Conservation (phyloP, 2,797 vertebrate species). For the Helicolenus hilgendorfi region DNA sequence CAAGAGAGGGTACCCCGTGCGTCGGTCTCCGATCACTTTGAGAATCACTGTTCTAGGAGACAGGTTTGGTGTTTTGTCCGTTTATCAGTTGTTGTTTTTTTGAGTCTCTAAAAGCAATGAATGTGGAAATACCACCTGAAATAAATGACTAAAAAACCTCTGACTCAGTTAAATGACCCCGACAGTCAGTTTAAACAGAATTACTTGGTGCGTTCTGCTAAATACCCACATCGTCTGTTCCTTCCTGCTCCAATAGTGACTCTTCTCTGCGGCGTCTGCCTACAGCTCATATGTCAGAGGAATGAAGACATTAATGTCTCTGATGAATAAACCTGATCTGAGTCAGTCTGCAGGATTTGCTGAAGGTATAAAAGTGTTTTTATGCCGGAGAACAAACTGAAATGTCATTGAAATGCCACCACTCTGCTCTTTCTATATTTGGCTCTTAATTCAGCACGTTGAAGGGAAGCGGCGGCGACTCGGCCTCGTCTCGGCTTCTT, state of each 20-base stretch:
- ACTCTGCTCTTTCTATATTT: constrained; percentile 1
- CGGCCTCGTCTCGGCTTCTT: background rate
- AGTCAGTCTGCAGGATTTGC: constrained; percentile 8
- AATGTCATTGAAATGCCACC: constrained; percentile 52
- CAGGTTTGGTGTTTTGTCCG: background rate
- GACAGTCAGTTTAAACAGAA: background rate
- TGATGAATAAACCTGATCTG: constrained; percentile 12
- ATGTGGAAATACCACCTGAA: background rate
- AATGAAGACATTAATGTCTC: background rate
- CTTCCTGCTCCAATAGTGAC: background rate
- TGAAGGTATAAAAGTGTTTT: background rate
- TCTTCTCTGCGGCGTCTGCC: background rate
- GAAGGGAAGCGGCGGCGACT: background rate
- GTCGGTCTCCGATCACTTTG: too few relatives aligned
- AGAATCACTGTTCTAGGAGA: background rate
- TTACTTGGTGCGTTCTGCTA: background rate
- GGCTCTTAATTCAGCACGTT: background rate
- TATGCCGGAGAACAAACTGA: background rate
- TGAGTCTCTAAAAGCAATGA: background rate
- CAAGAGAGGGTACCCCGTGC: too few relatives aligned
- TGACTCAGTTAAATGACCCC: background rate
- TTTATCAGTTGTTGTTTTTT: background rate
- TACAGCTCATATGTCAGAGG: background rate
- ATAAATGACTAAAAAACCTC: background rate
- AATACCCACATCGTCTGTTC: background rate